Evolutionary conservation across 2,113 vertebrate species (phyloP).

Genomic region (Climacteris rufus): DNA sequence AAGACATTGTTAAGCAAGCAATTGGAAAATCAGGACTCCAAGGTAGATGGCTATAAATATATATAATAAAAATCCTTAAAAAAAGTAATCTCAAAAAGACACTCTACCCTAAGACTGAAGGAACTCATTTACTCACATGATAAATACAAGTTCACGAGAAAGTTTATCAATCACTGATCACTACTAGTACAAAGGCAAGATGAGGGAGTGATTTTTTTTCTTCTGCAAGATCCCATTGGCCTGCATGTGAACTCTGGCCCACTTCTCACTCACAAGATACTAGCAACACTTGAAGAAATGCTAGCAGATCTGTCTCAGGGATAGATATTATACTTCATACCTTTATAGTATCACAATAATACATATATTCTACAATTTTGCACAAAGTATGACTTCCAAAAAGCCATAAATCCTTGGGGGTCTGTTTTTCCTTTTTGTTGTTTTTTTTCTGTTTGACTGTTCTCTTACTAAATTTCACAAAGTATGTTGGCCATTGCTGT

Average conservation of each 20-base stretch:
- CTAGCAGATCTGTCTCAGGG: neutral
- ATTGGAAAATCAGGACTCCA: neutral
- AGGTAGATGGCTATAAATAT: neutral
- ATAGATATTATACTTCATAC: neutral
- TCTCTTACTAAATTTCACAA: neutral
- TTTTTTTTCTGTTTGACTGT: neutral
- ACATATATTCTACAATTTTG: neutral
- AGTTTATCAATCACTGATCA: neutral
- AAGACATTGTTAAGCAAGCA: neutral
- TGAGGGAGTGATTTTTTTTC: neutral
- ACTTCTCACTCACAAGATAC: neutral
- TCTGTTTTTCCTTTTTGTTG: neutral
- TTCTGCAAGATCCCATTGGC: neutral
- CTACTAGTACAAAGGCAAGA: neutral
- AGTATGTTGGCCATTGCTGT: neutral
- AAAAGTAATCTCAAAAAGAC: neutral
- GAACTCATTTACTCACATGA: neutral
- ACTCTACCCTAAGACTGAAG: neutral
- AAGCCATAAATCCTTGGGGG: neutral
- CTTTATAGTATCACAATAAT: neutral
- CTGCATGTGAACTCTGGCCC: neutral
- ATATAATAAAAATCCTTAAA: neutral
- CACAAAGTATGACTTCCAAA: neutral
- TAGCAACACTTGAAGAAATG: neutral
- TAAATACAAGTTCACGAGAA: neutral